A percentile compares a stretch with the other conserved stretches of the same genome.
Conservation (phyloP, 2,797 vertebrate genomes). For the Mus caroli region DNA sequence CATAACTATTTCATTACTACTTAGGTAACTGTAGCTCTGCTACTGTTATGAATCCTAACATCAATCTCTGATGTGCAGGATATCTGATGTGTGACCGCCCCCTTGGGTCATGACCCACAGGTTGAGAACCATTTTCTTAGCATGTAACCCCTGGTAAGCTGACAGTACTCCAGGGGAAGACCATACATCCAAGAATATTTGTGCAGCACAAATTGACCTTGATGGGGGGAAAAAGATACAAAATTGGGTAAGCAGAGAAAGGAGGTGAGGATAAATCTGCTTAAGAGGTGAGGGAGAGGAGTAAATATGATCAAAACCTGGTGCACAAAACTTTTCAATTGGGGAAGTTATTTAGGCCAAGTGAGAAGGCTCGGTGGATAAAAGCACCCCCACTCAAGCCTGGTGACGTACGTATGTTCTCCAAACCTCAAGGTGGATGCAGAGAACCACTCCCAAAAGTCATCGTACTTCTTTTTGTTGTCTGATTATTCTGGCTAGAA, state of each 20-base stretch:
- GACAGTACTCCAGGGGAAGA: neutral
- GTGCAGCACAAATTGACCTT: neutral
- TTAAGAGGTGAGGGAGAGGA: neutral
- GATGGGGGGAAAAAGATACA: neutral
- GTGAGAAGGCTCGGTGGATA: neutral
- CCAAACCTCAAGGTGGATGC: neutral
- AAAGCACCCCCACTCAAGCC: neutral
- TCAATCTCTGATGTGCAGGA: neutral
- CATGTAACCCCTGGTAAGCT: neutral
- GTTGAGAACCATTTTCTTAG: neutral
- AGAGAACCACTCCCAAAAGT: too few species aligned
- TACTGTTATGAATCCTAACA: neutral
- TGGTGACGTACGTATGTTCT: neutral
- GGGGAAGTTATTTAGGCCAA: neutral
- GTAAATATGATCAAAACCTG: neutral
- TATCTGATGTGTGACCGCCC: neutral
- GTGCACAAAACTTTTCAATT: neutral
- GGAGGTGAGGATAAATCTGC: neutral
- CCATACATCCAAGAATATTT: neutral
- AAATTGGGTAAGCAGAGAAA: neutral
- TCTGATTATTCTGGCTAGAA: neutral
- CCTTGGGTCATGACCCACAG: neutral
- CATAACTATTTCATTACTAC: neutral
- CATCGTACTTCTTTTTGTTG: too few species aligned
- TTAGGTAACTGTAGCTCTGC: neutral